phyloP scores from a whole-genome alignment of 2,797 vertebrate species.

The Tapera naevia region DNA sequence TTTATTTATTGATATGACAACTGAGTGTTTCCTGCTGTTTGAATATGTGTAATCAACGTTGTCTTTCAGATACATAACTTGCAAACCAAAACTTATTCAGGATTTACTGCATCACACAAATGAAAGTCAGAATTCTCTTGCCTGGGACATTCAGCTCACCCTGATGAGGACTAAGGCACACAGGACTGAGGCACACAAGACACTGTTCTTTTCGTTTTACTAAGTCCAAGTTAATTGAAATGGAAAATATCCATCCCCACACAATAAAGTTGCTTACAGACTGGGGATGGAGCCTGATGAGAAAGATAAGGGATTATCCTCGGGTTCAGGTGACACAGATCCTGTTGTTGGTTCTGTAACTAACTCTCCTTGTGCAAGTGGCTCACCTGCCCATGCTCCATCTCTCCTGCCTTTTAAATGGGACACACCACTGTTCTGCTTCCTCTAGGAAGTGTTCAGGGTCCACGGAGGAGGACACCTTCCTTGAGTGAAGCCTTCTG shows the following conservation, averaged over 20 bases:
- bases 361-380: neutral
- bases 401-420: neutral
- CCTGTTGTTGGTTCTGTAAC: neutral
- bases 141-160: neutral
- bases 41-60: neutral
- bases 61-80: neutral
- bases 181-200: no score
- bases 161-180: neutral
- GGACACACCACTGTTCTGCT: fast-evolving
- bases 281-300: fast-evolving
- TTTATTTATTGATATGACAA: neutral
- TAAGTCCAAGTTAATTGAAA: neutral
- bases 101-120: neutral
- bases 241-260: neutral
- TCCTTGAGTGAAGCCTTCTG: neutral
- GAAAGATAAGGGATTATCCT: neutral
- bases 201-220: neutral
- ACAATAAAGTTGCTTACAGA: neutral
- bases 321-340: neutral
- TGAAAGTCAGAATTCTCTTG: neutral
- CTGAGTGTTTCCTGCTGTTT: neutral
- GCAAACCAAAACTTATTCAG: no score
- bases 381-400: neutral
- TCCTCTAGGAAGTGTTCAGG: neutral
- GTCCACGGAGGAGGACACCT: fast-evolving